Evolutionary conservation across 2,797 vertebrate genomes (phyloP).

Genomic region (Argyrosomus regius): DNA sequence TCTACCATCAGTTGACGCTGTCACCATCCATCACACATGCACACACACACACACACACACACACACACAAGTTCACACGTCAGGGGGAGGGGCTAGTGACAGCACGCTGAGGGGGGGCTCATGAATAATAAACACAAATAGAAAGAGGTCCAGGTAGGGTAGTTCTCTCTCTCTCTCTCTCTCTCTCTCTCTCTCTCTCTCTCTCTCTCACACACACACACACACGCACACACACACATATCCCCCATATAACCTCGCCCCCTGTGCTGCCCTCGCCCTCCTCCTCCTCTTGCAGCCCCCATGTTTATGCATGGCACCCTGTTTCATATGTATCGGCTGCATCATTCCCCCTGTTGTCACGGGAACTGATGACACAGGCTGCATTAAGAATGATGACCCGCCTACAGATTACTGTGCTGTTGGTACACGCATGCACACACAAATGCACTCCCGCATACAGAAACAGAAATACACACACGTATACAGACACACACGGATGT

Average conservation of each 20-base stretch:
- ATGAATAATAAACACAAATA: slow-evolving; percentile 93
- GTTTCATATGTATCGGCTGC: slow-evolving; percentile 99
- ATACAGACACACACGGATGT: slow-evolving; percentile 52
- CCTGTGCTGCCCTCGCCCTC: slow-evolving; percentile 72
- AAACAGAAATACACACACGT: slow-evolving; percentile 37
- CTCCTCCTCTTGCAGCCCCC: slow-evolving; percentile 74
- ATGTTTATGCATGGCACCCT: slow-evolving; percentile 99
- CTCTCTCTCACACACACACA: slow-evolving; percentile 15
- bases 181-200: not conserved
- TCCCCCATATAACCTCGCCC: slow-evolving; percentile 91
- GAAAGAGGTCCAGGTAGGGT: slow-evolving; percentile 86
- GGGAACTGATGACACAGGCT: slow-evolving; percentile 99
- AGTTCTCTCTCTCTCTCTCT: slow-evolving; percentile 8
- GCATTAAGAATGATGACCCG: slow-evolving; percentile 99
- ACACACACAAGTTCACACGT: slow-evolving; percentile 89
- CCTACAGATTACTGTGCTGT: slow-evolving; percentile 93
- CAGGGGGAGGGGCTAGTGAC: slow-evolving; percentile 94
- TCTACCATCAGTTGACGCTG: slow-evolving; percentile 92
- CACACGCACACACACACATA: slow-evolving; percentile 75
- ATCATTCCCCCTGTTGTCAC: slow-evolving; percentile 99
- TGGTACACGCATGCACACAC: slow-evolving; percentile 53
- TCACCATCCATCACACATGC: slow-evolving; percentile 91
- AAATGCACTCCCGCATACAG: slow-evolving; percentile 24
- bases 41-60: slow-evolving; percentile 47
- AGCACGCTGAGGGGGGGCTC: slow-evolving; percentile 84